Conservation (phyloP, 2,797 vertebrate species). For the Babyrousa celebensis region DNA sequence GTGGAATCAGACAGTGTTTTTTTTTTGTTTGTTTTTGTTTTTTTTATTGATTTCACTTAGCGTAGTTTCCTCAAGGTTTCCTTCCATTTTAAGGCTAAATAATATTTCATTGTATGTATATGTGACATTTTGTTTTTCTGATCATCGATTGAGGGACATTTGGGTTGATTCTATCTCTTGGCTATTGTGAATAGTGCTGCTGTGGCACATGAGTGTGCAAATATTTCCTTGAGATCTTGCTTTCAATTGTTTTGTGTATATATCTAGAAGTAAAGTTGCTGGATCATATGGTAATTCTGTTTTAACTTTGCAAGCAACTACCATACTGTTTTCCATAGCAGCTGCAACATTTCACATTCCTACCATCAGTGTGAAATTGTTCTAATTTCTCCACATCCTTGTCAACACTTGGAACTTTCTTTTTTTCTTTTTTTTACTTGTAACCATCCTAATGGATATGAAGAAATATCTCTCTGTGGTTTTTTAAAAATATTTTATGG, state of each 20-base stretch:
- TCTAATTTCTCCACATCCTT: neutral
- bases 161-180: neutral
- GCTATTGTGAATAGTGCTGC: no score
- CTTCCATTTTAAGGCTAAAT: neutral
- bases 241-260: neutral
- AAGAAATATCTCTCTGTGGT: neutral
- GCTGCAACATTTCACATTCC: neutral
- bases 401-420: neutral
- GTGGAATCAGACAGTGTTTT: neutral
- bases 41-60: slow-evolving; percentile 5
- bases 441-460: neutral
- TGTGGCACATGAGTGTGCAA: no score
- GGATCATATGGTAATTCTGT: neutral
- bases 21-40: slow-evolving; percentile 5
- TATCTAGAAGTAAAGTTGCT: neutral
- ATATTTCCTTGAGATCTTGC: neutral
- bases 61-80: neutral
- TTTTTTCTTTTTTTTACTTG: neutral
- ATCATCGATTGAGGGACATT: neutral
- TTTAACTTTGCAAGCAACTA: neutral
- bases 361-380: neutral
- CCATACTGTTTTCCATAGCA: neutral
- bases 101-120: neutral
- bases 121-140: neutral
- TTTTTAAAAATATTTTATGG: no score